Evolutionary conservation across 2,797 vertebrate species (phyloP).

Genomic region (Menidia menidia): DNA sequence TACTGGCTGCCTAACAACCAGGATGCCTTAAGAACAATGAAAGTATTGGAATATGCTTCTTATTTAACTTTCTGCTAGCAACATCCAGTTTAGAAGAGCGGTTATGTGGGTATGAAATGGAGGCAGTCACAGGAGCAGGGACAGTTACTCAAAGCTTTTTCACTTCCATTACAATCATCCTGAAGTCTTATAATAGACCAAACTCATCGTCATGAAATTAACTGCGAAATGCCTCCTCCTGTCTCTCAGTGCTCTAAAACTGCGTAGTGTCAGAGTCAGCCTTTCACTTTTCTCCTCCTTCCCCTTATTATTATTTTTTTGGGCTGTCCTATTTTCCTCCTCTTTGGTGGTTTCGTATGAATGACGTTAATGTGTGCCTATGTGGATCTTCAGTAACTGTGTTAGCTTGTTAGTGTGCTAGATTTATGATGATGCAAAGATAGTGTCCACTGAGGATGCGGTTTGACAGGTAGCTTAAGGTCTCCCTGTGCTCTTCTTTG

Average conservation of each 20-base stretch:
- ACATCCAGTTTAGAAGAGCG: conserved; percentile 64
- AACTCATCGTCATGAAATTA: conserved; percentile 21
- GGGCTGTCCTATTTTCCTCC: conserved; percentile 27
- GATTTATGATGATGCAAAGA: conserved; percentile 24
- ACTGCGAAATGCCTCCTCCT: conserved; percentile 9
- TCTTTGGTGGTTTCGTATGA: conserved; percentile 52
- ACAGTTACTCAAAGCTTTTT: not conserved
- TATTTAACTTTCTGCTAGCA: conserved; percentile 61
- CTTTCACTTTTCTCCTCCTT: conserved; percentile 3
- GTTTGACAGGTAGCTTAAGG: conserved; percentile 17
- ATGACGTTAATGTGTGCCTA: conserved; percentile 45
- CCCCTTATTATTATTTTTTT: conserved; percentile 4
- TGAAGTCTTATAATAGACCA: conserved; percentile 12
- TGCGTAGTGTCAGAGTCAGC: not conserved
- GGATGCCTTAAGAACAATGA: conserved; percentile 73
- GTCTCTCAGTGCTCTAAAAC: conserved; percentile 41
- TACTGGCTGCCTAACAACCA: conserved; percentile 69
- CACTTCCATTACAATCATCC: conserved; percentile 21
- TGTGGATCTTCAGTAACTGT: conserved; percentile 29
- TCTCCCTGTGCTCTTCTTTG: conserved; percentile 49
- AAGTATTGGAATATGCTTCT: conserved; percentile 59
- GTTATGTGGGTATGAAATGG: conserved; percentile 55
- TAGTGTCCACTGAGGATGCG: conserved; percentile 28
- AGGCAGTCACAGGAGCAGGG: conserved; percentile 15
- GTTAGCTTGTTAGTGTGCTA: conserved; percentile 31